These are phyloP conservation scores for Charanyca ferruginea DNA, from an alignment of 2,888 invertebrate genomes.

Conservation along the genomic window DNA sequence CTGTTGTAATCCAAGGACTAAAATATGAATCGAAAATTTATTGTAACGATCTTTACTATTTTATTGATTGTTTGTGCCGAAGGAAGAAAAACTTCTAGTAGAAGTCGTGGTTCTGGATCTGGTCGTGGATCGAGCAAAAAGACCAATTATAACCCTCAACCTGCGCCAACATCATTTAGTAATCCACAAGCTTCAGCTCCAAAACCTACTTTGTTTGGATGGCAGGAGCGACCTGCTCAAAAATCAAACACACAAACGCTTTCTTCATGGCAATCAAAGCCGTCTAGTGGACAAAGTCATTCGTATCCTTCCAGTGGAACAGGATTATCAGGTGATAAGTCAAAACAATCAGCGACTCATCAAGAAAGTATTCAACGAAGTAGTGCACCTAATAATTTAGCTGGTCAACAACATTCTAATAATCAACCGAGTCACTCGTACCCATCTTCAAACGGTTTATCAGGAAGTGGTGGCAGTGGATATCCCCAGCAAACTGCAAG, in stretches of 20 bases:
- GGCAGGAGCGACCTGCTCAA: constrained; percentile 83
- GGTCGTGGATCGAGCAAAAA: constrained; percentile 79
- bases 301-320: constrained; percentile 85
- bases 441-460: constrained; percentile 81
- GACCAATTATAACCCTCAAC: constrained; percentile 79
- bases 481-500: constrained; percentile 69
- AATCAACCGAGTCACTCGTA: constrained; percentile 78
- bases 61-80: constrained; percentile 72
- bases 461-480: constrained; percentile 75
- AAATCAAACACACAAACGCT: constrained; percentile 70
- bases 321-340: constrained; percentile 80
- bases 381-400: constrained; percentile 73
- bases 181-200: constrained; percentile 80
- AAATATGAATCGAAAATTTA: constrained; percentile 74
- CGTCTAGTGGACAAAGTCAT: constrained; percentile 74
- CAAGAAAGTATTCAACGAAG: constrained; percentile 83
- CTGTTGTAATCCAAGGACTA: constrained; percentile 31
- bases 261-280: constrained; percentile 75
- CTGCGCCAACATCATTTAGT: constrained; percentile 84
- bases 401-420: constrained; percentile 70
- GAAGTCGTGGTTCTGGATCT: constrained; percentile 81
- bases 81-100: constrained; percentile 81
- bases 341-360: constrained; percentile 74
- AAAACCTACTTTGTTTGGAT: constrained; percentile 82
- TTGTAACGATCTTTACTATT: constrained; percentile 70